Base-by-base conservation (phyloP, 2,797 vertebrate genomes). In the Parambassis ranga region DNA sequence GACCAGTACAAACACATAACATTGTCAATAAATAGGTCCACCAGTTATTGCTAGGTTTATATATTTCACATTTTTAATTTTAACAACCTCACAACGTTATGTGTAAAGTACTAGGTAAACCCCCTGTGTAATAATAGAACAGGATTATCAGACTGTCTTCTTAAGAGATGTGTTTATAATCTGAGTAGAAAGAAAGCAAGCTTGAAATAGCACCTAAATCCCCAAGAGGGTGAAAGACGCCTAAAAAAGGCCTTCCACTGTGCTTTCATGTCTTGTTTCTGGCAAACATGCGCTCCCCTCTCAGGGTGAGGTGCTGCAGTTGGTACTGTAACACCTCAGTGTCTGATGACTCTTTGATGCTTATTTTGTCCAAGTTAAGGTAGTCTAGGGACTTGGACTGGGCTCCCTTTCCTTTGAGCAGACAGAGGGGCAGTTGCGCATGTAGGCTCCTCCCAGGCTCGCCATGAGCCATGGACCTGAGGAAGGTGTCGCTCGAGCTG, bases 311-410 rank as follows among this genome's bases (percentile, higher is more conserved):
- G 75, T 97, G 96, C 43, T 98, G 96, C 50, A 98, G 95, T 74
- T 98, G 96, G 87, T 95, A 94, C 81, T 98, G 96, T 31, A 98
- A 87, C 78, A 96, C 91, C 77, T 98, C 96, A 0, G 96, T 97
- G 89, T 98, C 96, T 20, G 95, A 92, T 13, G 96, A 93, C 87
- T 98, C 96, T 84, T 94, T 93, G 81, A 95, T 91, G 56, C 71
- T 95, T 91, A 97, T 96, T 93, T 95, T 98, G 92, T 98, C 96
- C 88, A 98, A 91, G 84, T 98, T 98, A 88, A 98, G 95, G 95
- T 98, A 98, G 94, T 98, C 96, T 90, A 98, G 90, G 16, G 96
- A 98, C 91, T 98, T 98, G 18, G 95, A 97, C 77, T 96, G 94
- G 71, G 93, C 91, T 75, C 92, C 93, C 89, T 95, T 97, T 36